These are phyloP conservation scores for Boulengeromyrus knoepffleri DNA, from an alignment of 2,113 vertebrate species.

Conservation along the genomic window DNA sequence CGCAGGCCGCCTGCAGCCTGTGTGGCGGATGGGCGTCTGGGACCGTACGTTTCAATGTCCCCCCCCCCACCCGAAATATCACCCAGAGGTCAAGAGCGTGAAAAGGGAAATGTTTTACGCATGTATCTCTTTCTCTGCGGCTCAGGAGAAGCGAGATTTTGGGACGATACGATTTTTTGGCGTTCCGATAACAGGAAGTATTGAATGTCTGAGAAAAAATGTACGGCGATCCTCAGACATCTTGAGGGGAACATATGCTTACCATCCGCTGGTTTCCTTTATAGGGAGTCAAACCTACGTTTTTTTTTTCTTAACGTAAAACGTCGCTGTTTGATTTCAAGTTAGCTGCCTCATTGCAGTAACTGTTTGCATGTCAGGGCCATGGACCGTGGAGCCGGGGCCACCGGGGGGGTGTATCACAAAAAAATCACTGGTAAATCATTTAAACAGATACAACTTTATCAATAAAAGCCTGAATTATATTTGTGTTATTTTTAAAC, in stretches of 20 bases:
- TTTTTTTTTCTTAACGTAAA: constrained; percentile 1
- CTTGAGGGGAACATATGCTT: not conserved
- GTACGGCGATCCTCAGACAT: not conserved
- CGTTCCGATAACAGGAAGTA: not conserved
- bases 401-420: not conserved
- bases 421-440: not conserved
- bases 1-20: not conserved
- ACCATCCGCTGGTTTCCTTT: constrained; percentile 31
- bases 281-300: constrained; percentile 11
- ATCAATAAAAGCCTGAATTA: not conserved
- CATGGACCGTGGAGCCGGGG: not conserved
- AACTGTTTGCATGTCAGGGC: not conserved
- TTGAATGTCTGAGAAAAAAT: not conserved
- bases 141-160: not conserved
- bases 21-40: not conserved
- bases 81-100: not conserved
- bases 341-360: not conserved
- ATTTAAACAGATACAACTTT: not conserved
- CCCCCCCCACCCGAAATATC: not conserved
- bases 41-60: not conserved
- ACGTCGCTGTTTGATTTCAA: not conserved
- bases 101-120: not conserved
- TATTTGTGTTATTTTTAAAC: not conserved
- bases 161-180: not conserved
- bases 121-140: not conserved